Percentiles rank a stretch among this genome's conserved stretches.
Conservation (phyloP, 2,888 invertebrate genomes). For the Yponomeuta sedellus region DNA sequence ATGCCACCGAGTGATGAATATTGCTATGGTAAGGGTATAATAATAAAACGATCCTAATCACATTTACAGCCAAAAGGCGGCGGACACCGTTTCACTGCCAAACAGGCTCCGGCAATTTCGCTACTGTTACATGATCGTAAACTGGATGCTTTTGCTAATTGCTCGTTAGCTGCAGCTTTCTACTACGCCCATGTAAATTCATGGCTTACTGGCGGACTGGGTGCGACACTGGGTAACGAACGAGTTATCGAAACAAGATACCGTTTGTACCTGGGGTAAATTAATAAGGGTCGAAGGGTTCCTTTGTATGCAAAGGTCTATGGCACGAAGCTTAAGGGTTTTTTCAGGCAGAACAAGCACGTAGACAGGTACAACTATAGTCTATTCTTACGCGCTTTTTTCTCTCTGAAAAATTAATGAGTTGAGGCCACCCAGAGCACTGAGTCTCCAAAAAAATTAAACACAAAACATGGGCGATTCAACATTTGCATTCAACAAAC, state of each 20-base stretch:
- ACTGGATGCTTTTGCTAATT: conserved; percentile 14
- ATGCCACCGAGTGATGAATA: neutral
- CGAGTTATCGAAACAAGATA: neutral
- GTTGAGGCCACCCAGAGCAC: neutral
- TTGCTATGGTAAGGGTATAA: too few relatives aligned
- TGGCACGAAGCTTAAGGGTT: neutral
- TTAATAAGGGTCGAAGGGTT: neutral
- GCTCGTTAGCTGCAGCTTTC: conserved; percentile 14
- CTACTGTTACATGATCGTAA: conserved; percentile 11
- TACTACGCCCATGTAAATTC: conserved; percentile 1
- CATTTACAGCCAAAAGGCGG: conserved; percentile 6
- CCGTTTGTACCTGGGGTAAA: neutral
- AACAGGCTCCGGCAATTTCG: conserved; percentile 3
- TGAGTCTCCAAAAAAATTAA: neutral
- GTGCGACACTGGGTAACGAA: neutral
- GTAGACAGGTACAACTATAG: too few relatives aligned
- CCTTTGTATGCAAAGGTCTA: neutral
- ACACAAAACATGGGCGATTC: neutral
- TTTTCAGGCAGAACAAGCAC: neutral
- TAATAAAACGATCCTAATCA: neutral
- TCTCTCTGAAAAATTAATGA: neutral
- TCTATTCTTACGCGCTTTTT: too few relatives aligned
- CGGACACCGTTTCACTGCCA: neutral
- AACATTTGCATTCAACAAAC: conserved; percentile 55
- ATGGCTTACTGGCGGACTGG: neutral